Evolutionary conservation across 2,113 vertebrate genomes (phyloP).

Genomic region (Carassius gibelio): DNA sequence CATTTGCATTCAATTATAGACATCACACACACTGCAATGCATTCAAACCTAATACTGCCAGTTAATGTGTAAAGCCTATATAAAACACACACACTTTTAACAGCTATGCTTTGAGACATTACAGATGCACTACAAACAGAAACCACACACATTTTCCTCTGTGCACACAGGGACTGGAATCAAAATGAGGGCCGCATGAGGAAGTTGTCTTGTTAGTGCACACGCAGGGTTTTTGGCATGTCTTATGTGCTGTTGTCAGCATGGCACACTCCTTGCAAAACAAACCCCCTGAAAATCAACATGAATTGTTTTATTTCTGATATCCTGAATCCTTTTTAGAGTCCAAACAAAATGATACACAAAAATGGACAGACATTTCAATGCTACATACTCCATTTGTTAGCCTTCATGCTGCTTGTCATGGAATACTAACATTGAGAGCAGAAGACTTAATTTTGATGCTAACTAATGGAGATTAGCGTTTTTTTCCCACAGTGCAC

Average conservation of each 20-base stretch:
- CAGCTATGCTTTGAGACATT: no score
- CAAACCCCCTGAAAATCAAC: neutral
- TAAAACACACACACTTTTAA: no score
- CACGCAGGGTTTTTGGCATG: neutral
- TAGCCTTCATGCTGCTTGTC: neutral
- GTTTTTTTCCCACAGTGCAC: constrained; percentile 11
- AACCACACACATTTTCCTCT: neutral
- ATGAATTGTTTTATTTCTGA: neutral
- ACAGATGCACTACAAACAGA: neutral
- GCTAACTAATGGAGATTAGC: constrained; percentile 25
- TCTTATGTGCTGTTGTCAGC: neutral
- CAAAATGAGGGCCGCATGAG: neutral
- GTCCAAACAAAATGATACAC: neutral
- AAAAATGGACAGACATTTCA: neutral
- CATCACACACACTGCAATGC: constrained; percentile 14
- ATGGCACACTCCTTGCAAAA: neutral
- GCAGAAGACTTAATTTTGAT: constrained; percentile 21
- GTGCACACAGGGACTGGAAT: neutral
- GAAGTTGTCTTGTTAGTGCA: neutral
- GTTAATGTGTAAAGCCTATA: neutral
- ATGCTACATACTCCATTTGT: neutral
- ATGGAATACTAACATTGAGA: neutral
- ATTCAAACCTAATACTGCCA: neutral
- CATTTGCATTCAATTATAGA: constrained; percentile 9
- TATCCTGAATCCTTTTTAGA: no score